A percentile compares a stretch with the other conserved stretches of the same genome.
phyloP scores from a whole-genome alignment of 2,888 invertebrate genomes.

The Leucozona laternaria region DNA sequence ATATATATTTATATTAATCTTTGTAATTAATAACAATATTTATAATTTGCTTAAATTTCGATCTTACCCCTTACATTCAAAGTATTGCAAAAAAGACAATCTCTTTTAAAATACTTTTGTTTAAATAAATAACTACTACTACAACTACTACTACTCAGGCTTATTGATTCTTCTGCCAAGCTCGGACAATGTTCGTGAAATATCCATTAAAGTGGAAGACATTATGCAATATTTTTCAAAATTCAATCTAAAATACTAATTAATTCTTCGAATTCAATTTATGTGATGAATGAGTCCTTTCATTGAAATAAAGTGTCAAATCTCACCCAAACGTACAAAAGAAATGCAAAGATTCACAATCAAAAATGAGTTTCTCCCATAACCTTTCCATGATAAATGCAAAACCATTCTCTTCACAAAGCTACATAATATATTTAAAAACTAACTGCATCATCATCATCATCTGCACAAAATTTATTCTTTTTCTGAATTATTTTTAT shows the following conservation, averaged over 20 bases:
- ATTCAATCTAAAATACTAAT: constrained; percentile 41
- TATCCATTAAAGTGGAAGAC: constrained; percentile 11
- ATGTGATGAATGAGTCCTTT: constrained; percentile 59
- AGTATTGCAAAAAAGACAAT: too few species aligned
- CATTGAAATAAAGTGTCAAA: constrained; percentile 10
- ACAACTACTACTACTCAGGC: too few species aligned
- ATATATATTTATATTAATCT: too few species aligned
- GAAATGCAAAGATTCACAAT: not conserved
- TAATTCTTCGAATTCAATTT: constrained; percentile 53
- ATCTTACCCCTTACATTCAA: too few species aligned
- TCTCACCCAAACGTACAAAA: not conserved
- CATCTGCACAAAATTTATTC: constrained; percentile 6
- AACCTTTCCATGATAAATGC: not conserved
- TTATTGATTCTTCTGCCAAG: not conserved
- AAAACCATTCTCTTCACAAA: not conserved
- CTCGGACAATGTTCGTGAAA: not conserved
- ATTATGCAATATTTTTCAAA: not conserved
- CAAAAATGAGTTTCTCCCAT: constrained; percentile 1
- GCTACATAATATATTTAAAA: not conserved
- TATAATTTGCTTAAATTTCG: too few species aligned
- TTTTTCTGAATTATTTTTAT: constrained; percentile 33
- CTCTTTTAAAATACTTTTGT: too few species aligned
- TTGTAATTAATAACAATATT: too few species aligned
- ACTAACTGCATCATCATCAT: constrained; percentile 33
- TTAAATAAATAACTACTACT: too few species aligned